These are phyloP conservation scores for Calliopum simillimum DNA, from an alignment of 2,888 invertebrate species.

Conservation along the genomic window DNA sequence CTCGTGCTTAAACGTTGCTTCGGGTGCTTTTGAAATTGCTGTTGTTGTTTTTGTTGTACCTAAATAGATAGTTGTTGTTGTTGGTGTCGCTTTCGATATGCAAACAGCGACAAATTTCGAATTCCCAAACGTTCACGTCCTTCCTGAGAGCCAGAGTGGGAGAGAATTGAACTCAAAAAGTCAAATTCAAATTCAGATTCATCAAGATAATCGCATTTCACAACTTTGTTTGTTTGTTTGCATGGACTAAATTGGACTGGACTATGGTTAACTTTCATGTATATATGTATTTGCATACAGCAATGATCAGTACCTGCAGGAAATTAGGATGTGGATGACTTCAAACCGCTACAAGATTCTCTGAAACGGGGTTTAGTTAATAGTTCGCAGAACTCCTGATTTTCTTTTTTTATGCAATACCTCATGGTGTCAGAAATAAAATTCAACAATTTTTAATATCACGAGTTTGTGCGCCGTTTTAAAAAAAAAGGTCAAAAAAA, in stretches of 20 bases:
- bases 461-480: too few species aligned
- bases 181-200: constrained; percentile 61
- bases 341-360: constrained; percentile 17
- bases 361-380: too few species aligned
- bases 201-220: constrained; percentile 64
- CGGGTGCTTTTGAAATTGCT: not conserved
- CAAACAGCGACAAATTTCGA: constrained; percentile 4
- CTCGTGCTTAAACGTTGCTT: not conserved
- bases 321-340: constrained; percentile 23
- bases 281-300: too few species aligned
- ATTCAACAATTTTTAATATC: too few species aligned
- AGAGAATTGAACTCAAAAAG: constrained; percentile 51
- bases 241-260: not conserved
- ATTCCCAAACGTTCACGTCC: constrained; percentile 27
- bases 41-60: constrained; percentile 12
- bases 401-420: too few species aligned
- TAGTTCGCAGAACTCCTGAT: too few species aligned
- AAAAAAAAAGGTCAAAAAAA: too few species aligned
- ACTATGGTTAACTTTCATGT: too few species aligned
- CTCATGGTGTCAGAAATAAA: too few species aligned
- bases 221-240: constrained; percentile 58
- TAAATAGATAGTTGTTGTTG: not conserved
- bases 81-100: not conserved
- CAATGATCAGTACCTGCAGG: not conserved
- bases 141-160: constrained; percentile 50